Conservation (phyloP, 2,797 vertebrate species). For the Neosilurus mollespiculum region DNA sequence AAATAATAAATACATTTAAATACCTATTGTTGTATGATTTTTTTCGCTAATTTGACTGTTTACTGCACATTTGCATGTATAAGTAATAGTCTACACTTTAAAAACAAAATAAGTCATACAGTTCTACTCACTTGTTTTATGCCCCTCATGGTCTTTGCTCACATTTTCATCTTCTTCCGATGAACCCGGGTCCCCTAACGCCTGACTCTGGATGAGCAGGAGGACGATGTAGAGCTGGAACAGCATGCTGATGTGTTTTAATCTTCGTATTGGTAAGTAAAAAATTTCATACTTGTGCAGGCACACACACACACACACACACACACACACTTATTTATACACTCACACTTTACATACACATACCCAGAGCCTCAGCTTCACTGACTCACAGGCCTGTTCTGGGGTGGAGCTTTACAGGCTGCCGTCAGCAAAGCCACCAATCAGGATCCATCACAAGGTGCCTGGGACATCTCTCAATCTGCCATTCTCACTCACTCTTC, state of each 20-base stretch:
- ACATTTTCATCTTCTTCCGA: constrained; percentile 47
- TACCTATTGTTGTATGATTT: background rate
- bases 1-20: background rate
- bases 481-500: background rate
- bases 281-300: background rate
- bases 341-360: constrained; percentile 29
- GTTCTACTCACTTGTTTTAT: constrained; percentile 47
- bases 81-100: background rate
- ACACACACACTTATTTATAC: background rate
- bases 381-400: constrained; percentile 30
- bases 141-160: constrained; percentile 48
- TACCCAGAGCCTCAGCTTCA: constrained; percentile 24
- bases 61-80: background rate
- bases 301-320: background rate
- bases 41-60: background rate
- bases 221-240: constrained; percentile 45
- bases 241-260: constrained; percentile 37
- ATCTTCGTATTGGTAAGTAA: background rate
- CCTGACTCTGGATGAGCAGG: constrained; percentile 42
- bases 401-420: constrained; percentile 43
- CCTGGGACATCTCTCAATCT: constrained; percentile 28
- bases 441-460: constrained; percentile 44
- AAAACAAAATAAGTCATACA: background rate
- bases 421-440: constrained; percentile 41
- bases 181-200: constrained; percentile 19